Conservation (phyloP, 2,797 vertebrate genomes). For the Silurus lanzhouensis region DNA sequence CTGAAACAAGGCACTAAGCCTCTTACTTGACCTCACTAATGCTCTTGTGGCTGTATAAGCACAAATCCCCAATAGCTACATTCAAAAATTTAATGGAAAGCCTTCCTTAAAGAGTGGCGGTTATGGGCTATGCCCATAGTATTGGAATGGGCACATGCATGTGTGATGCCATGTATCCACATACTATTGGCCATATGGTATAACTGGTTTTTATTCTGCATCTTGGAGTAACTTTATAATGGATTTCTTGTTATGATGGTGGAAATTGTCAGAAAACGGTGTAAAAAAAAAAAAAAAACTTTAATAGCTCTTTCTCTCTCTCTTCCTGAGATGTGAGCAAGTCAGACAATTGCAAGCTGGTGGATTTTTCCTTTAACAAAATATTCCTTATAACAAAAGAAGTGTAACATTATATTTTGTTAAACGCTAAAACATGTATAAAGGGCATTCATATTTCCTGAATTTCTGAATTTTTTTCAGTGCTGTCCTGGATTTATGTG, state of each 20-base stretch:
- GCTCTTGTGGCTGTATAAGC: not conserved
- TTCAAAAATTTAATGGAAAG: not conserved
- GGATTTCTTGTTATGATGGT: not conserved
- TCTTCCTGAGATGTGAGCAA: not conserved
- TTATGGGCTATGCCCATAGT: not conserved
- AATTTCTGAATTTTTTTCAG: not conserved
- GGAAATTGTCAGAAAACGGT: not conserved
- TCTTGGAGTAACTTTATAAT: not conserved
- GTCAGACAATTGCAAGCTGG: not conserved
- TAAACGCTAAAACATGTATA: constrained; percentile 5
- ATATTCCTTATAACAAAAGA: not conserved
- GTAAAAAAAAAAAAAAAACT: not conserved
- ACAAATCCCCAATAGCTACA: not conserved
- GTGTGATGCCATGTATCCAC: not conserved
- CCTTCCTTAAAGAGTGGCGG: not conserved
- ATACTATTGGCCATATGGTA: not conserved
- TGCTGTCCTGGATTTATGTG: not conserved
- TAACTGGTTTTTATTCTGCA: not conserved
- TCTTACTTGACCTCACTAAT: not conserved
- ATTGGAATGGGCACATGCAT: not conserved
- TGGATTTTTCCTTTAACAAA: constrained; percentile 17
- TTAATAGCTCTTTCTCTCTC: not conserved
- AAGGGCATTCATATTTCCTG: not conserved
- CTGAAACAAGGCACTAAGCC: not conserved
- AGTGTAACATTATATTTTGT: not conserved